A percentile compares a stretch with the other conserved stretches of the same genome.
Evolutionary conservation across 2,797 vertebrate genomes (phyloP).

Genomic region (Dallia pectoralis): DNA sequence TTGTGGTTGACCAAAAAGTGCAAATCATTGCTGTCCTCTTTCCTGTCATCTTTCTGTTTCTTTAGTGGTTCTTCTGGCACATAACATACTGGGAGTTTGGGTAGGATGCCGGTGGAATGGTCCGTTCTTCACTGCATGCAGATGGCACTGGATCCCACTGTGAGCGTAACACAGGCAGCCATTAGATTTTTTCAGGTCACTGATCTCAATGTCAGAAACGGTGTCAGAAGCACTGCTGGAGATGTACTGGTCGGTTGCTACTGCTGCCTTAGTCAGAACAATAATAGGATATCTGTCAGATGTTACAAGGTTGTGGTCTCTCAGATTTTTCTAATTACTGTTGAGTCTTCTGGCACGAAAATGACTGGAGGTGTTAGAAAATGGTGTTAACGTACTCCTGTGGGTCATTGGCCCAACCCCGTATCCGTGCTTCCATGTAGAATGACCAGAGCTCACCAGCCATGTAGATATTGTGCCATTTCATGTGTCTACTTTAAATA

Average conservation of each 20-base stretch:
- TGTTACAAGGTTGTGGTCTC: background rate
- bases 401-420: background rate
- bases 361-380: background rate
- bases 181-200: conserved; percentile 61
- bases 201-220: conserved; percentile 40
- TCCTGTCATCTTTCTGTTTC: conserved; percentile 24
- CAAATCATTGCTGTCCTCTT: conserved; percentile 26
- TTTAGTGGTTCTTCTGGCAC: conserved; percentile 27
- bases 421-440: background rate
- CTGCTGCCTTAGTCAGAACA: conserved; percentile 32
- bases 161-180: conserved; percentile 17
- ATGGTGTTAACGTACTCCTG: background rate
- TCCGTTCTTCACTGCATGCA: conserved; percentile 22
- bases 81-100: conserved; percentile 24
- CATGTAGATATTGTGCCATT: background rate
- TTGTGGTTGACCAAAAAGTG: conserved; percentile 20
- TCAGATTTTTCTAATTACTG: background rate
- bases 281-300: conserved; percentile 27
- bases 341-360: conserved; percentile 1
- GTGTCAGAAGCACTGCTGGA: conserved; percentile 49
- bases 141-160: background rate
- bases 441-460: background rate
- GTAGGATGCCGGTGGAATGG: conserved; percentile 23
- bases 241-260: conserved; percentile 41
- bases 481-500: background rate